A percentile compares a stretch with the other conserved stretches of the same genome.
These are phyloP conservation scores for Babylonia areolata DNA, from an alignment of 1,140 invertebrate species.

Conservation along the genomic window DNA sequence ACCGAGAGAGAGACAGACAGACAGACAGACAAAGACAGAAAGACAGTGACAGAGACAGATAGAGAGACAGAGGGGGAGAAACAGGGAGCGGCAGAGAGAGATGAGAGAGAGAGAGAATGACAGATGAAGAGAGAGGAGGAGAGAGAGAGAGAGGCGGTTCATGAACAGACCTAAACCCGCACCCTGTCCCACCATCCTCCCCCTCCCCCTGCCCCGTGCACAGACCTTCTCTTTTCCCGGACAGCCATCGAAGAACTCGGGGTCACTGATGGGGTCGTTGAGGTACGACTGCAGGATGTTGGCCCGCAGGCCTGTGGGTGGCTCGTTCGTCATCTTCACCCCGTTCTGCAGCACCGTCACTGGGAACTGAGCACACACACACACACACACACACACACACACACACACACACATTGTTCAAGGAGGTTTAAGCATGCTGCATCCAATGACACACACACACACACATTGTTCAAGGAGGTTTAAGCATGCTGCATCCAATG, in stretches of 20 bases:
- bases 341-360: conserved; percentile 79
- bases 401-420: conserved; percentile 22
- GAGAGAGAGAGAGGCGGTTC: too few relatives aligned
- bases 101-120: not conserved
- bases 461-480: not conserved
- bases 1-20: not conserved
- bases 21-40: not conserved
- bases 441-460: not conserved
- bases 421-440: too few relatives aligned
- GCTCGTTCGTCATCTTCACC: conserved; percentile 78
- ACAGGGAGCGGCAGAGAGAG: too few relatives aligned
- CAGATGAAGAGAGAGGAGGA: not conserved
- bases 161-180: too few relatives aligned
- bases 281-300: conserved; percentile 76
- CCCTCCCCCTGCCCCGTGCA: not conserved
- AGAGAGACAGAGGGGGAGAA: not conserved
- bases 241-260: conserved; percentile 75
- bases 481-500: too few relatives aligned
- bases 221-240: conserved; percentile 76
- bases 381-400: not conserved
- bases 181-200: too few relatives aligned
- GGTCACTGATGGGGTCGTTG: conserved; percentile 75
- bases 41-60: not conserved
- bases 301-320: conserved; percentile 75
- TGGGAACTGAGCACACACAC: conserved; percentile 63